Evolutionary conservation across 2,888 invertebrate species (phyloP), one percentile per base, ranked within the genome.

Genomic region (Zaprionus lineosus): DNA sequence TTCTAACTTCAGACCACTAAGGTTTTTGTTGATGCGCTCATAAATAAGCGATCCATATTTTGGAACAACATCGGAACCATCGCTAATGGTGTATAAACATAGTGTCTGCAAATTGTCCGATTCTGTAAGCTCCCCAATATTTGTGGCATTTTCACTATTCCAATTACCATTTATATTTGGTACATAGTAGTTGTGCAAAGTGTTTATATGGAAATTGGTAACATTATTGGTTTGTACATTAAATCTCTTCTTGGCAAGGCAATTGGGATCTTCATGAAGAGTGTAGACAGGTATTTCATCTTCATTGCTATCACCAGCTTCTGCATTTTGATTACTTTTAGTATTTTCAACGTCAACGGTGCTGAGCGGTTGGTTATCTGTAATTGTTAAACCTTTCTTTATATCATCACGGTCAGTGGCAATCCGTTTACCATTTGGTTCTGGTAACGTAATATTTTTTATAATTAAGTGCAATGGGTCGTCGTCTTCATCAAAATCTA

Each of bases 141-240:
- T 34, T 2, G 90, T 24, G 2, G 55, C 47, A 36, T 75, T 60
- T 16, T 89, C 87, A 90, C 66, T 70, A 69, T 86, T 12, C 89
- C 92, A 90, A 58, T 92, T 93, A 67, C 93, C 93, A 87, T 93
- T 93, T 40, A 93, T 90, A 60, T 93, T 92, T 41, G 92, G 91
- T 68, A 93, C 89, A 63, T 87, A 90, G 29, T 89, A 90, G 86
- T 92, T 90, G 86, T 93, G 93, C 51, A 93, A 89, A 51, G 91
- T 91, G 59, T 90, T 90, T 52, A 94, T 91, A 63, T 92, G 91
- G 67, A 90, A 91, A 39, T 89, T 86, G 1, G 90, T 90, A 3
- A 91, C 84, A 59, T 85, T 65, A 56, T 84, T 88, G 2, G 87
- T 87, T 70, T 89, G 88, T 1, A 85, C 52, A 41, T 86, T 74